phyloP scores from a whole-genome alignment of 2,113 vertebrate genomes.

The Murina feae region DNA sequence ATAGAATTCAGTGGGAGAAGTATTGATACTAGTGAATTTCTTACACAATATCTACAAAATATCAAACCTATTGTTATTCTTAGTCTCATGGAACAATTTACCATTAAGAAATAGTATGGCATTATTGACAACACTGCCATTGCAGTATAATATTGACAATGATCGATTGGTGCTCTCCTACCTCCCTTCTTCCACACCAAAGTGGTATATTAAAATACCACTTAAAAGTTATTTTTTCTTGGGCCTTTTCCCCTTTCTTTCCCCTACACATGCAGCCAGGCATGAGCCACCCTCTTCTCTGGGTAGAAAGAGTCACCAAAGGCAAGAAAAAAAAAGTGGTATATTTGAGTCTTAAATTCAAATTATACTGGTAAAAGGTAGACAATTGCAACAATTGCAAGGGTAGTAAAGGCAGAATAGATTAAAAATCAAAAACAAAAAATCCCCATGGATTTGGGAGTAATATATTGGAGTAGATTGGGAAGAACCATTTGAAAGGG shows the following conservation, averaged over 20 bases:
- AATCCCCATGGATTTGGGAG: not conserved
- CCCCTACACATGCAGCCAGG: not conserved
- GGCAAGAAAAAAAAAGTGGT: not conserved
- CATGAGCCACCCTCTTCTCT: not conserved
- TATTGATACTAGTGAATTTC: not conserved
- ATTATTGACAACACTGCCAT: not conserved
- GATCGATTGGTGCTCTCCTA: not conserved
- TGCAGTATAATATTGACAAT: not conserved
- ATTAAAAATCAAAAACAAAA: not conserved
- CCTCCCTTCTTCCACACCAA: not conserved
- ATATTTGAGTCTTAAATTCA: not conserved
- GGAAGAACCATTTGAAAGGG: not conserved
- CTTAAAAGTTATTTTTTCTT: not conserved
- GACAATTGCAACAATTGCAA: not conserved
- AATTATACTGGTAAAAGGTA: not conserved
- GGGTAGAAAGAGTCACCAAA: not conserved
- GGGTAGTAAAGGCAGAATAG: not conserved
- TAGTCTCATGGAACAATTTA: not conserved
- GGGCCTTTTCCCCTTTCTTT: not conserved
- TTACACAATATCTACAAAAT: not conserved
- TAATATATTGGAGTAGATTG: not conserved
- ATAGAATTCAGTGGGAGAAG: not conserved
- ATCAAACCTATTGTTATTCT: not conserved
- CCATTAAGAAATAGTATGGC: not conserved
- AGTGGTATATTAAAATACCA: not conserved